Conservation (phyloP, 2,888 invertebrate species). For the Troides oblongomaculatus region DNA sequence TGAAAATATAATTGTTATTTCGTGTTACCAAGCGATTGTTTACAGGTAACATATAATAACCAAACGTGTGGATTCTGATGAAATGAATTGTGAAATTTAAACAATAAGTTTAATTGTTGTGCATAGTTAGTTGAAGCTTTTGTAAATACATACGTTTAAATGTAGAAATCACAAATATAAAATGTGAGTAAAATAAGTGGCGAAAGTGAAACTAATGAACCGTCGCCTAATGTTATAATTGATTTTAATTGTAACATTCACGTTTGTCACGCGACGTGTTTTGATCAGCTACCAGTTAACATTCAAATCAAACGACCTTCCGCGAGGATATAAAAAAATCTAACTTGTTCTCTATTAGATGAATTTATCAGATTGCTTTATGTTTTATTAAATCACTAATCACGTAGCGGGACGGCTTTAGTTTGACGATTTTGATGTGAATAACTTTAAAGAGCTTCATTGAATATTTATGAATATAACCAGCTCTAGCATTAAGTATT, state of each 20-base stretch:
- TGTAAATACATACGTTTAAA: not conserved
- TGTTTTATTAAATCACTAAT: constrained; percentile 45
- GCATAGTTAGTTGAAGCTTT: not conserved
- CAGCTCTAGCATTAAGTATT: constrained; percentile 38
- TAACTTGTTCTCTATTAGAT: constrained; percentile 39
- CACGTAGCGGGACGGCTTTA: constrained; percentile 28
- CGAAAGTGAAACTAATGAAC: constrained; percentile 29
- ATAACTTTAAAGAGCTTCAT: constrained; percentile 2
- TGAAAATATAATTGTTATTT: constrained; percentile 27
- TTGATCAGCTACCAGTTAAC: constrained; percentile 6
- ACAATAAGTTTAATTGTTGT: constrained; percentile 6
- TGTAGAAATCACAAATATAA: not conserved
- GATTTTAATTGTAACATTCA: constrained; percentile 12
- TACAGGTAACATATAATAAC: constrained; percentile 13
- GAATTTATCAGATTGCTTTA: constrained; percentile 39
- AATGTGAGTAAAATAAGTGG: constrained; percentile 9
- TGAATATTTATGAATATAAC: constrained; percentile 38
- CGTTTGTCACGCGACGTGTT: constrained; percentile 16
- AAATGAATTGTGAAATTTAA: constrained; percentile 21
- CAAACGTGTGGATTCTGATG: constrained; percentile 14
- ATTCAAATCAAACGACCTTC: constrained; percentile 34
- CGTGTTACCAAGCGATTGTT: constrained; percentile 23
- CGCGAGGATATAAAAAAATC: constrained; percentile 32
- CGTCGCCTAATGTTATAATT: constrained; percentile 18
- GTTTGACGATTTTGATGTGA: constrained; percentile 19